These are phyloP conservation scores for Cantharis rufa DNA, from an alignment of 2,888 invertebrate genomes.

Conservation along the genomic window DNA sequence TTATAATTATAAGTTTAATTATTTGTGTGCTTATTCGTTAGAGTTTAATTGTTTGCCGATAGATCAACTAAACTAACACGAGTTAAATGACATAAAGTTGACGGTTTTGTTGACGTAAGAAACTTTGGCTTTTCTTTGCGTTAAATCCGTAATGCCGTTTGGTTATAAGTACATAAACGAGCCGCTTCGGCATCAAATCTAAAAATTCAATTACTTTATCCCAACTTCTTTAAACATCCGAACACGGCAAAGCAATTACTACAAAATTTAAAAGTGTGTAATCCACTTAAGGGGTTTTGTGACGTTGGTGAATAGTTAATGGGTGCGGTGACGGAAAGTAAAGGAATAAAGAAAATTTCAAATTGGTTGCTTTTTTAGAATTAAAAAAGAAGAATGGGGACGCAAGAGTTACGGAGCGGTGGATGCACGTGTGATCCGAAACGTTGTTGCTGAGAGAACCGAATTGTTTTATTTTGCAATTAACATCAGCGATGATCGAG, in stretches of 20 bases:
- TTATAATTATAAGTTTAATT: neutral
- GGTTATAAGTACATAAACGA: conserved; percentile 29
- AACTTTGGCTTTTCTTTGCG: conserved; percentile 5
- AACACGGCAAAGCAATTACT: conserved; percentile 48
- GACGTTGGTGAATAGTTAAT: conserved; percentile 44
- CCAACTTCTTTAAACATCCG: conserved; percentile 34
- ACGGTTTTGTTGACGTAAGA: neutral
- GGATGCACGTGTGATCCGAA: neutral
- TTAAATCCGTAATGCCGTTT: conserved; percentile 19
- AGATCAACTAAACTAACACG: neutral
- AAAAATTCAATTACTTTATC: conserved; percentile 36
- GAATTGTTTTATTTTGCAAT: neutral
- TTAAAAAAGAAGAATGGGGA: conserved; percentile 20
- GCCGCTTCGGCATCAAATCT: conserved; percentile 27
- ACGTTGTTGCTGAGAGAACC: neutral
- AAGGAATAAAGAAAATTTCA: conserved; percentile 2
- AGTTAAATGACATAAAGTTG: neutral
- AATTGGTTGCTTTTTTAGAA: neutral
- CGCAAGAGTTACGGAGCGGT: conserved; percentile 2
- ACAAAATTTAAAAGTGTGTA: conserved; percentile 48
- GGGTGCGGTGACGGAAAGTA: conserved; percentile 26
- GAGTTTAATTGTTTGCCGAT: neutral
- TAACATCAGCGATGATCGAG: conserved; percentile 13
- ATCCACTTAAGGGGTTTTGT: conserved; percentile 50
- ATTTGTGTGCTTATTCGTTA: neutral